phyloP scores from a whole-genome alignment of 1,140 invertebrate species.

The Formica exsecta region DNA sequence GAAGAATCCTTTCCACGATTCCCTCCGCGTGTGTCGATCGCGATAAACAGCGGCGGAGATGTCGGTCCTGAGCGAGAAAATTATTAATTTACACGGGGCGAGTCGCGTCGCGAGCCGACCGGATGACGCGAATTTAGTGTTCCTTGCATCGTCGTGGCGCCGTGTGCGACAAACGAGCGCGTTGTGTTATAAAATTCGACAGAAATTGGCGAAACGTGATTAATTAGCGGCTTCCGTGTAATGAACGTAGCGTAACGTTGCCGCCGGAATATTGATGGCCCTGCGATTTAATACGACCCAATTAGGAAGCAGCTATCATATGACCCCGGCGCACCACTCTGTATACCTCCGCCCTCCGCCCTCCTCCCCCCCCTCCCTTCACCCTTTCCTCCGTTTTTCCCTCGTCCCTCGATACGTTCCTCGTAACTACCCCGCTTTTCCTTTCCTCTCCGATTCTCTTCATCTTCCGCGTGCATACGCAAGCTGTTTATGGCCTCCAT shows the following conservation, averaged over 20 bases:
- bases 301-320: slow-evolving; percentile 67
- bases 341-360: not conserved
- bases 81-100: slow-evolving; percentile 65
- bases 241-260: slow-evolving; percentile 64
- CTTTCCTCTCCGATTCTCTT: slow-evolving; percentile 1
- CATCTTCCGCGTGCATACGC: not conserved
- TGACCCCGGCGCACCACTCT: slow-evolving; percentile 8
- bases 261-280: slow-evolving; percentile 65
- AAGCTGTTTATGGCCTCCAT: not conserved
- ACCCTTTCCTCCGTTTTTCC: not conserved
- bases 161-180: slow-evolving; percentile 58
- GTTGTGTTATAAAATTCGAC: slow-evolving; percentile 64
- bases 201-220: slow-evolving; percentile 66
- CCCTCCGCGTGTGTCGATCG: not conserved
- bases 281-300: slow-evolving; percentile 69
- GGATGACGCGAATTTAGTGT: not conserved
- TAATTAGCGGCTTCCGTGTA: slow-evolving; percentile 70
- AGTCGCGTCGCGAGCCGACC: not conserved
- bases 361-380: not conserved
- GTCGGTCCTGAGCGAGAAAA: slow-evolving; percentile 4
- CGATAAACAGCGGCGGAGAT: slow-evolving; percentile 38
- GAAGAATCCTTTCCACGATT: slow-evolving; percentile 27
- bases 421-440: not conserved
- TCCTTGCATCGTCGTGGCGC: slow-evolving; percentile 31
- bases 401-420: slow-evolving; percentile 10